Evolutionary conservation across 2,888 invertebrate genomes (phyloP).

Genomic region (Sesamia inferens): DNA sequence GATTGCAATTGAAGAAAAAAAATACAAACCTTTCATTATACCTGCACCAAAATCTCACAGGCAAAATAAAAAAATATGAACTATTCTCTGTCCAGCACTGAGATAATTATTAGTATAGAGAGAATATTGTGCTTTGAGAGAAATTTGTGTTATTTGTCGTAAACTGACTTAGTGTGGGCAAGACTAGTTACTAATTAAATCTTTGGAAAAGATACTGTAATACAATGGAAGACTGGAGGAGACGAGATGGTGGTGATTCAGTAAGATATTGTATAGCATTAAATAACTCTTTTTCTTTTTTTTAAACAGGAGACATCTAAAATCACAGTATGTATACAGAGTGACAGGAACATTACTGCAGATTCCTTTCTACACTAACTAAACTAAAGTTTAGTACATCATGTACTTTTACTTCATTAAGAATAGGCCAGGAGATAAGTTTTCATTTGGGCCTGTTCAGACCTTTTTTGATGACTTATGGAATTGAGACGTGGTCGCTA

Average conservation of each 20-base stretch:
- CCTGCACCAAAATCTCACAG: not conserved
- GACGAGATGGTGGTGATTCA: not conserved
- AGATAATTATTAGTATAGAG: not conserved
- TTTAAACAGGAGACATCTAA: not conserved
- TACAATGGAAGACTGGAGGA: conserved; percentile 50
- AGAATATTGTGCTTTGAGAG: conserved; percentile 19
- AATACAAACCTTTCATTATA: not conserved
- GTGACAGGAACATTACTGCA: not conserved
- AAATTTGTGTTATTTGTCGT: not conserved
- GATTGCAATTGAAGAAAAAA: not conserved
- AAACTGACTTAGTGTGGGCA: not conserved
- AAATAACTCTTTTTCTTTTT: not conserved
- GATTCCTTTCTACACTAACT: no score
- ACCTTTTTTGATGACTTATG: no score
- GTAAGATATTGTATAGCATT: not conserved
- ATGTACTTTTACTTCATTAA: no score
- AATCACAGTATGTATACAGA: not conserved
- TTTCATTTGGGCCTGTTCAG: no score
- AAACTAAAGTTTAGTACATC: no score
- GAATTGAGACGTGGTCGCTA: no score
- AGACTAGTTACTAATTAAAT: conserved; percentile 3
- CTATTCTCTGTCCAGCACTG: not conserved
- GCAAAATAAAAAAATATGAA: not conserved
- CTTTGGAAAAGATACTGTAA: conserved; percentile 9
- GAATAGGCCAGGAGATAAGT: no score